Evolutionary conservation across 1,140 invertebrate genomes (phyloP).

Genomic region (Psix sp.): DNA sequence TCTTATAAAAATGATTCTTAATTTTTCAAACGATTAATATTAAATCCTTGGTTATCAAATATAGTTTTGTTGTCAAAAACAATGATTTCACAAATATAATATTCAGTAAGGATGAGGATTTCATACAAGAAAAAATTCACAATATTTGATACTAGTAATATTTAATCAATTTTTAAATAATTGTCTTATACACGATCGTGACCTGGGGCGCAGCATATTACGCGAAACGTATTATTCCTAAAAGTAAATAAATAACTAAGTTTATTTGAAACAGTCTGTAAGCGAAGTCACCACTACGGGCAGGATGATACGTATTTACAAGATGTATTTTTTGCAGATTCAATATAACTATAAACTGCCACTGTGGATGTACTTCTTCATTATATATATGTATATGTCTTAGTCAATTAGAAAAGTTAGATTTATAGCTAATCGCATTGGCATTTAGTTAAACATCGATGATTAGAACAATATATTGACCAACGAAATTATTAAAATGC

Average conservation of each 20-base stretch:
- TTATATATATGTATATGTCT: conserved; percentile 62
- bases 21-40: too few relatives aligned
- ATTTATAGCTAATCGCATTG: too few relatives aligned
- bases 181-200: conserved; percentile 68
- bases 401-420: too few relatives aligned
- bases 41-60: too few relatives aligned
- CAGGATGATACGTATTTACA: conserved; percentile 70
- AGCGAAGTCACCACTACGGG: conserved; percentile 69
- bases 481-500: too few relatives aligned
- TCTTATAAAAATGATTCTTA: too few relatives aligned
- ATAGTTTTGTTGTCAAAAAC: too few relatives aligned
- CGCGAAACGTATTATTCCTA: conserved; percentile 57
- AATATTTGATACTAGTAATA: conserved; percentile 70
- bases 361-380: conserved; percentile 52
- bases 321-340: conserved; percentile 52
- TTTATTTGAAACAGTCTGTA: conserved; percentile 77
- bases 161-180: conserved; percentile 76
- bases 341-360: conserved; percentile 62
- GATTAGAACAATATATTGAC: too few relatives aligned
- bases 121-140: conserved; percentile 3
- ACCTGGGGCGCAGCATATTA: conserved; percentile 56
- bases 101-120: neutral
- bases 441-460: too few relatives aligned
- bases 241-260: conserved; percentile 77
- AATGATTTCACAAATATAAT: conserved; percentile 12